Conservation (phyloP, 2,797 vertebrate genomes). For the Galago senegalensis region DNA sequence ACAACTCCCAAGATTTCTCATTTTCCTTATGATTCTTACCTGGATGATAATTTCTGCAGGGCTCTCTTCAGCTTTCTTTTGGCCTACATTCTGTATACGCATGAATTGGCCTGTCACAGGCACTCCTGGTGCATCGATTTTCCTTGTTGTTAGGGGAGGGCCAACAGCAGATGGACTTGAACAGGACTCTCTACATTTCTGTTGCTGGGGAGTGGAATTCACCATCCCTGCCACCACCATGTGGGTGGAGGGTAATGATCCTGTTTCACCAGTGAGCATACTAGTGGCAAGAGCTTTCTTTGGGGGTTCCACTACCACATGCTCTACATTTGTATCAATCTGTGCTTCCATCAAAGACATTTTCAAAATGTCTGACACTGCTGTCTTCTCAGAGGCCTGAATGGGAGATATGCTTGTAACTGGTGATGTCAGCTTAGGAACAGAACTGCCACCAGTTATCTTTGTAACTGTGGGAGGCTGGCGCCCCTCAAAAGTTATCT, state of each 20-base stretch:
- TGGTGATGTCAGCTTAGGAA: conserved; percentile 92
- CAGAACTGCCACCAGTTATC: conserved; percentile 92
- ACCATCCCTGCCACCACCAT: conserved; percentile 86
- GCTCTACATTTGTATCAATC: conserved; percentile 95
- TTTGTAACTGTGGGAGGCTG: conserved; percentile 93
- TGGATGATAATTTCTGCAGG: conserved; percentile 92
- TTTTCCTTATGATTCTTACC: conserved; percentile 87
- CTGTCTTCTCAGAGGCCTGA: conserved; percentile 91
- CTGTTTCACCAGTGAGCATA: conserved; percentile 87
- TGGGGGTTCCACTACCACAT: conserved; percentile 94
- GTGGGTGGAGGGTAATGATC: conserved; percentile 89
- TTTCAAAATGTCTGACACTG: conserved; percentile 97
- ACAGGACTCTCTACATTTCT: conserved; percentile 88
- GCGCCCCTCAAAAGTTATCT: conserved; percentile 96
- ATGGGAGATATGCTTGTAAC: conserved; percentile 92
- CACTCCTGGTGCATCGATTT: conserved; percentile 85
- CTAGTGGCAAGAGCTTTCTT: conserved; percentile 87
- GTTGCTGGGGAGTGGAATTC: conserved; percentile 88
- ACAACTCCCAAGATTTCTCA: conserved; percentile 55
- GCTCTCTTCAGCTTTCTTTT: conserved; percentile 91
- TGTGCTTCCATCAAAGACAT: conserved; percentile 99
- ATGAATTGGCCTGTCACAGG: conserved; percentile 91
- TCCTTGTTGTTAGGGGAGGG: conserved; percentile 88
- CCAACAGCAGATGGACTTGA: conserved; percentile 88
- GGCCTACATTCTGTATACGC: conserved; percentile 93